phyloP scores from a whole-genome alignment of 2,888 invertebrate species.

The Thelaira solivaga region DNA sequence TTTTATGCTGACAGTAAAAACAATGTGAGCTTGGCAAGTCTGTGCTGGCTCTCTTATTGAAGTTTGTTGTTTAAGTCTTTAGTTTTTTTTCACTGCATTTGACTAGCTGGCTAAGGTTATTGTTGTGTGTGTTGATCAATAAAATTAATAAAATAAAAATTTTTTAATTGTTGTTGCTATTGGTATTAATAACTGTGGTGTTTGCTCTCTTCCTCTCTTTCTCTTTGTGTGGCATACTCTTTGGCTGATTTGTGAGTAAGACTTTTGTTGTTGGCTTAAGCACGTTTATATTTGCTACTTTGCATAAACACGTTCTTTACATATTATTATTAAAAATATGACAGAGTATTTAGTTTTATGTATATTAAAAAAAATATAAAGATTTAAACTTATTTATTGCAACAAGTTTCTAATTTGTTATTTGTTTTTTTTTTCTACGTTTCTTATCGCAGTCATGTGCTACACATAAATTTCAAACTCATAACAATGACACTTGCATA shows the following conservation, averaged over 20 bases:
- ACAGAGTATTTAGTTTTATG: no score
- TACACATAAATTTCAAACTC: constrained; percentile 21
- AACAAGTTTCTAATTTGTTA: constrained; percentile 8
- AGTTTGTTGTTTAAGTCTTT: constrained; percentile 50
- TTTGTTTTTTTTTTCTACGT: neutral
- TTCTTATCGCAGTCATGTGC: neutral
- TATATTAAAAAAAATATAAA: no score
- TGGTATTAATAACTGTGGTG: no score
- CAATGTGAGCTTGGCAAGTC: neutral
- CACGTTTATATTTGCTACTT: no score
- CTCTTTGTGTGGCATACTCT: no score
- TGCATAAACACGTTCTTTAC: no score
- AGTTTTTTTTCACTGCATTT: constrained; percentile 14
- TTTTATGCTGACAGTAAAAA: neutral
- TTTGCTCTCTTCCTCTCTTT: no score
- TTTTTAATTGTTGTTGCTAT: neutral
- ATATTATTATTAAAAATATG: no score
- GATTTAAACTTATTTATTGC: constrained; percentile 12
- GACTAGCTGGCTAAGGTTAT: neutral
- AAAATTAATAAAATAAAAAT: neutral
- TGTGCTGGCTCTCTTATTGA: neutral
- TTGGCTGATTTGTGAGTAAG: no score
- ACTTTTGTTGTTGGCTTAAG: no score
- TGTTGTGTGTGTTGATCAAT: no score
- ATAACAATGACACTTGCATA: constrained; percentile 40